Conservation (phyloP, 2,113 vertebrate genomes). For the Eolophus roseicapilla region DNA sequence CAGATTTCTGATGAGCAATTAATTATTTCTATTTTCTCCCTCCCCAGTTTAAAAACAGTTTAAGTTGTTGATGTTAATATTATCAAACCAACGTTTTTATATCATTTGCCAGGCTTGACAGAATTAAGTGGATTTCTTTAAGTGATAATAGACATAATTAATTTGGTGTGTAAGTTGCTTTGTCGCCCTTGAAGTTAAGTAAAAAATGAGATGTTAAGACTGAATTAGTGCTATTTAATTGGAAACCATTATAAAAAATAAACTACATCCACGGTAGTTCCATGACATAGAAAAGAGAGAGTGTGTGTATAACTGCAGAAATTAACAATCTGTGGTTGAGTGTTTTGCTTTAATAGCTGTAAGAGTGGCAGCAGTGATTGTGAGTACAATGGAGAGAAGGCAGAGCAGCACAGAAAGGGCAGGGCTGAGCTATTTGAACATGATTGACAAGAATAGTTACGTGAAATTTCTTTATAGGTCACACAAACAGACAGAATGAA, state of each 20-base stretch:
- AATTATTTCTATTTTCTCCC: conserved; percentile 69
- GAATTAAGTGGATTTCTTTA: conserved; percentile 63
- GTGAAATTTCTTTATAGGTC: conserved; percentile 60
- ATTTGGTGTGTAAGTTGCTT: conserved; percentile 59
- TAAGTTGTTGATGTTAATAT: conserved; percentile 50
- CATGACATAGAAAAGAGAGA: background rate
- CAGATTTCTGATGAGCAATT: conserved; percentile 69
- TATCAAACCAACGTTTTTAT: conserved; percentile 48
- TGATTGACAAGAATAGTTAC: conserved; percentile 68
- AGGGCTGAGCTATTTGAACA: conserved; percentile 31
- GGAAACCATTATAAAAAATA: conserved; percentile 48
- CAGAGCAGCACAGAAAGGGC: conserved; percentile 15
- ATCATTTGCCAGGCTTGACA: conserved; percentile 52
- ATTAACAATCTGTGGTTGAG: conserved; percentile 11
- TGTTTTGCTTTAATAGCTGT: conserved; percentile 28
- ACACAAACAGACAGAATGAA: conserved; percentile 44
- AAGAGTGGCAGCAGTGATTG: background rate
- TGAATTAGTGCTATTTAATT: conserved; percentile 55
- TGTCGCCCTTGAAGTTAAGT: conserved; percentile 30
- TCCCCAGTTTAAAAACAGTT: conserved; percentile 66
- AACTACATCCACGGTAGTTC: background rate
- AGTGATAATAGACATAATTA: conserved; percentile 66
- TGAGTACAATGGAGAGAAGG: background rate
- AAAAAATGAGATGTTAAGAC: conserved; percentile 60
- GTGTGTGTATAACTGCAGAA: background rate